These are phyloP conservation scores for Thymallus thymallus DNA, from an alignment of 2,113 vertebrate species.

Conservation along the genomic window DNA sequence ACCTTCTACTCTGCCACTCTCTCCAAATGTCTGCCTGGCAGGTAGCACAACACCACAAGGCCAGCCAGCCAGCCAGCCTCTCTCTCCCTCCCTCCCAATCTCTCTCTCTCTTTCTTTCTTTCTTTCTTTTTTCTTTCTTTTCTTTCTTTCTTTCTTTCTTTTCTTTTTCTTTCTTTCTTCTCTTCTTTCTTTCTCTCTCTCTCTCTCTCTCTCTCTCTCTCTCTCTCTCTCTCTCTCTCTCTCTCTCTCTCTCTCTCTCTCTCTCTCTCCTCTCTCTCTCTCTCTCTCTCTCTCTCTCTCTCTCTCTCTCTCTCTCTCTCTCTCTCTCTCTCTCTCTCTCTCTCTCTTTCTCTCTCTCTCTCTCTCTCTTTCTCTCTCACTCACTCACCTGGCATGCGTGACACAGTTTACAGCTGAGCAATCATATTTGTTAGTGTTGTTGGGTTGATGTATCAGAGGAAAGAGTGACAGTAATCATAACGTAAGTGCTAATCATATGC, in stretches of 20 bases:
- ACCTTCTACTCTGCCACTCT: conserved; percentile 39
- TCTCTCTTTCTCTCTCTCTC: too few relatives aligned
- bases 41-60: conserved; percentile 23
- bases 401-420: conserved; percentile 42
- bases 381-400: conserved; percentile 14
- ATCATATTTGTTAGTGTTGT: conserved; percentile 19
- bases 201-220: neutral
- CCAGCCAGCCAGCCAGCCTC: conserved; percentile 13
- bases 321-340: too few relatives aligned
- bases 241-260: too few relatives aligned
- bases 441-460: neutral
- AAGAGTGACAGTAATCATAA: neutral
- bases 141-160: rapidly evolving
- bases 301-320: too few relatives aligned
- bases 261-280: too few relatives aligned
- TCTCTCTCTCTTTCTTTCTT: too few relatives aligned
- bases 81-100: conserved; percentile 40
- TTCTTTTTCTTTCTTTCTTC: too few relatives aligned
- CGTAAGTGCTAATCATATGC: neutral
- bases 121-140: too few relatives aligned
- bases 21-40: conserved; percentile 37
- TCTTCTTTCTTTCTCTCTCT: too few relatives aligned
- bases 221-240: too few relatives aligned
- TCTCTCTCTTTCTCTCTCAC: too few relatives aligned
- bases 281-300: too few relatives aligned